Evolutionary conservation across 1,140 invertebrate species (phyloP).

Genomic region (Plodia interpunctella): DNA sequence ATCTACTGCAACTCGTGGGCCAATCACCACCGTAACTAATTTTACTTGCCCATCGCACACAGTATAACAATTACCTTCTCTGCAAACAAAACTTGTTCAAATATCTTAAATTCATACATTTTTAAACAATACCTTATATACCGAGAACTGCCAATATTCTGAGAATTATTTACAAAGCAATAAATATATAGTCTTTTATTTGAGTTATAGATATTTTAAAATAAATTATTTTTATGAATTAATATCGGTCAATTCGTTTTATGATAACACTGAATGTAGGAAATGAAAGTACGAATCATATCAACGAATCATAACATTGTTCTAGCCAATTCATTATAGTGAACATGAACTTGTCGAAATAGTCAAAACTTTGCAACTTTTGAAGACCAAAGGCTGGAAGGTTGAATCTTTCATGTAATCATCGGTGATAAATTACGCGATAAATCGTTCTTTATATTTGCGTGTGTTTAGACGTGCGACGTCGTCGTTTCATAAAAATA

Average conservation of each 20-base stretch:
- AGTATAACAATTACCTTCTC: neutral
- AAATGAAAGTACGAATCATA: too few relatives aligned
- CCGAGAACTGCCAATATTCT: neutral
- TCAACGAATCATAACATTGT: too few relatives aligned
- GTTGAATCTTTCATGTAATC: too few relatives aligned
- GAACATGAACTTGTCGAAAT: too few relatives aligned
- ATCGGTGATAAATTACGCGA: too few relatives aligned
- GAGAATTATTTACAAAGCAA: neutral
- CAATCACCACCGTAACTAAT: neutral
- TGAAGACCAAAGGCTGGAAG: too few relatives aligned
- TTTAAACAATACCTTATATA: neutral
- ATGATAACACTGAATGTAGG: too few relatives aligned
- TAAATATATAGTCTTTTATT: neutral
- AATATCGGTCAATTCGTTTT: neutral
- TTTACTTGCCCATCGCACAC: neutral
- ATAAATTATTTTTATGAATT: neutral
- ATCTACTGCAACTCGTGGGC: neutral
- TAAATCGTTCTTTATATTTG: too few relatives aligned
- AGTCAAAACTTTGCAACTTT: too few relatives aligned
- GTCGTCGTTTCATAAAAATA: too few relatives aligned
- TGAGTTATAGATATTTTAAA: neutral
- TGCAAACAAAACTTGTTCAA: neutral
- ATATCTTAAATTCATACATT: neutral
- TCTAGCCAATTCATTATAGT: too few relatives aligned
- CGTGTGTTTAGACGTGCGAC: too few relatives aligned